phyloP scores from a whole-genome alignment of 2,888 invertebrate genomes.

The Trachelus tabidus region DNA sequence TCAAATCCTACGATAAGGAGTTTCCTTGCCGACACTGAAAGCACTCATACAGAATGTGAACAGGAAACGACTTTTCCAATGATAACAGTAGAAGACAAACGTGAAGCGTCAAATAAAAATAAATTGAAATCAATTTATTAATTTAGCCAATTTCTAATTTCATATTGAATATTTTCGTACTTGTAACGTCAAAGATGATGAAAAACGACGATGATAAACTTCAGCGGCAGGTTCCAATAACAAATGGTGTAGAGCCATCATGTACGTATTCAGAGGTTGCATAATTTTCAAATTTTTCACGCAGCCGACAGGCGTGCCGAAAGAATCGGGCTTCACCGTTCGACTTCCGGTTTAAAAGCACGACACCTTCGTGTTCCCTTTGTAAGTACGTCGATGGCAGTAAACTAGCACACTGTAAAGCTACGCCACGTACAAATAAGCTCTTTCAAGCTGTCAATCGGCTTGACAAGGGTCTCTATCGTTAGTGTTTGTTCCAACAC shows the following conservation, averaged over 20 bases:
- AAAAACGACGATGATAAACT: background rate
- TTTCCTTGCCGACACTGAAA: background rate
- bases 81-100: background rate
- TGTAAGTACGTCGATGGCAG: background rate
- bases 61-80: background rate
- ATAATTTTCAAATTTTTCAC: constrained; percentile 39
- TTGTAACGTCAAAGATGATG: background rate
- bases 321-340: constrained; percentile 18
- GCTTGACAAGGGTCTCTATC: constrained; percentile 31
- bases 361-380: background rate
- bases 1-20: background rate
- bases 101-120: background rate
- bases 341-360: constrained; percentile 16
- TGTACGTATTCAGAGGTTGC: constrained; percentile 1
- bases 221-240: background rate
- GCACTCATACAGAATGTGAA: background rate
- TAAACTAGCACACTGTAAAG: background rate
- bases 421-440: constrained; percentile 27
- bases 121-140: background rate
- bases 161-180: background rate
- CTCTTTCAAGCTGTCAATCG: constrained; percentile 34
- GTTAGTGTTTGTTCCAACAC: constrained; percentile 26
- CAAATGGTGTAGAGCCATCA: background rate
- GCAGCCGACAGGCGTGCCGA: constrained; percentile 15
- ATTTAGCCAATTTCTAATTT: background rate